These are phyloP conservation scores for Barbus barbus DNA, from an alignment of 2,113 vertebrate genomes.

Conservation along the genomic window DNA sequence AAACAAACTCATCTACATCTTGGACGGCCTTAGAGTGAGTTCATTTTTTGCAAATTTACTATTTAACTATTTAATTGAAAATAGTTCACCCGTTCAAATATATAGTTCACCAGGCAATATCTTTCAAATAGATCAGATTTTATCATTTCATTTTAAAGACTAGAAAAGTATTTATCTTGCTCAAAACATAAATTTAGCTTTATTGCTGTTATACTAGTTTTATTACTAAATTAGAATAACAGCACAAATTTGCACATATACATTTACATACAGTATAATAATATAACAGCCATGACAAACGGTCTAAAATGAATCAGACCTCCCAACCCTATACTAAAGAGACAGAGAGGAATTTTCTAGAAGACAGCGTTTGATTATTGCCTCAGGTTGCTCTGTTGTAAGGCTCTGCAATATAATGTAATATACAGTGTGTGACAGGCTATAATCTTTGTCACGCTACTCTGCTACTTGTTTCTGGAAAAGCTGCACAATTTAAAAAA, in stretches of 20 bases:
- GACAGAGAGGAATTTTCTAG: neutral
- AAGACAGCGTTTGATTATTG: neutral
- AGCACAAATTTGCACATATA: neutral
- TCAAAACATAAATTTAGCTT: no score
- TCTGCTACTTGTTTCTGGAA: neutral
- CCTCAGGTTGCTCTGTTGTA: neutral
- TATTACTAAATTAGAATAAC: neutral
- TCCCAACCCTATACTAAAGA: neutral
- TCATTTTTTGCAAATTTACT: no score
- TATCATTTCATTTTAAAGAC: neutral
- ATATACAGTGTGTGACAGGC: slow-evolving; percentile 4
- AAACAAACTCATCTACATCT: neutral
- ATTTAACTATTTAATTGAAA: no score
- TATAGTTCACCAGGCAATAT: no score
- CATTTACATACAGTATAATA: neutral
- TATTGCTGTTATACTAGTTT: no score
- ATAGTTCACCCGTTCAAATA: no score
- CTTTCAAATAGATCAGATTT: neutral
- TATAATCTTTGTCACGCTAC: slow-evolving; percentile 6
- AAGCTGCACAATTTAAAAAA: neutral
- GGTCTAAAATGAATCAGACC: neutral
- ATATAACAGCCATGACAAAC: neutral
- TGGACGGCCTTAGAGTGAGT: neutral
- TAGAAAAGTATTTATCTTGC: neutral
- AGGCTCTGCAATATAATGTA: neutral